Percentiles rank a stretch among this genome's conserved stretches.
These are phyloP conservation scores for Ephestia elutella DNA, from an alignment of 1,140 invertebrate genomes.

Conservation along the genomic window DNA sequence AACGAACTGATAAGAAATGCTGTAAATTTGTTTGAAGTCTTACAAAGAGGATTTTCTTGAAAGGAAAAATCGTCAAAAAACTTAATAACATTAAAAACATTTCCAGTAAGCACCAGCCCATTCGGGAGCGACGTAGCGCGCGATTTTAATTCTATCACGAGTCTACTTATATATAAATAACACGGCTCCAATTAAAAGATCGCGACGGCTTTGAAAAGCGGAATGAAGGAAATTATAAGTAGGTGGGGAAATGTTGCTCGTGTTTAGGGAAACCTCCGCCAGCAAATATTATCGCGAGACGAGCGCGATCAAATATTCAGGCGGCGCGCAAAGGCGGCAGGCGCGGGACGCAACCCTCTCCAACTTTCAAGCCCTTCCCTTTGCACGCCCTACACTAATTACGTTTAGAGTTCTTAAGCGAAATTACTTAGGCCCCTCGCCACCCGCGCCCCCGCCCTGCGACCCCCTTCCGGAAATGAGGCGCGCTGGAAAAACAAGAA, in stretches of 20 bases:
- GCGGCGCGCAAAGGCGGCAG: slow-evolving; percentile 54
- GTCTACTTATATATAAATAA: slow-evolving; percentile 65
- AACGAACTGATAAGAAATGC: slow-evolving; percentile 21
- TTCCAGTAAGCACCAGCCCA: slow-evolving; percentile 37
- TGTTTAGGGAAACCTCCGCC: slow-evolving; percentile 70
- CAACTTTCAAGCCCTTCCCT: slow-evolving; percentile 76
- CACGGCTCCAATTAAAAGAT: slow-evolving; percentile 65
- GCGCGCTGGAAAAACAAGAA: slow-evolving; percentile 70
- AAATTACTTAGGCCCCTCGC: slow-evolving; percentile 75
- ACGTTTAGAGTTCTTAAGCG: slow-evolving; percentile 77
- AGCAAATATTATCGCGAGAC: slow-evolving; percentile 72
- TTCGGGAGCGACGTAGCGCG: slow-evolving; percentile 53
- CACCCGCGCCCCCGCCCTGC: slow-evolving; percentile 48
- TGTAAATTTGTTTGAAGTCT: slow-evolving; percentile 54
- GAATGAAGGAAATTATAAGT: slow-evolving; percentile 57
- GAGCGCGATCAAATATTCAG: slow-evolving; percentile 73
- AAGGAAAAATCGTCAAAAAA: slow-evolving; percentile 54
- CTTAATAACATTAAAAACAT: slow-evolving; percentile 62
- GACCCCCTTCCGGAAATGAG: slow-evolving; percentile 69
- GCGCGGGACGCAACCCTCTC: slow-evolving; percentile 73
- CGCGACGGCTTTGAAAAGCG: slow-evolving; percentile 64
- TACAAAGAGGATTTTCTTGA: slow-evolving; percentile 48
- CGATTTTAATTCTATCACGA: slow-evolving; percentile 70
- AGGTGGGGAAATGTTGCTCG: slow-evolving; percentile 59
- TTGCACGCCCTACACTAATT: slow-evolving; percentile 76